These are phyloP conservation scores for Bothrops alternatus DNA, from an alignment of 2,797 vertebrate genomes.

Conservation along the genomic window DNA sequence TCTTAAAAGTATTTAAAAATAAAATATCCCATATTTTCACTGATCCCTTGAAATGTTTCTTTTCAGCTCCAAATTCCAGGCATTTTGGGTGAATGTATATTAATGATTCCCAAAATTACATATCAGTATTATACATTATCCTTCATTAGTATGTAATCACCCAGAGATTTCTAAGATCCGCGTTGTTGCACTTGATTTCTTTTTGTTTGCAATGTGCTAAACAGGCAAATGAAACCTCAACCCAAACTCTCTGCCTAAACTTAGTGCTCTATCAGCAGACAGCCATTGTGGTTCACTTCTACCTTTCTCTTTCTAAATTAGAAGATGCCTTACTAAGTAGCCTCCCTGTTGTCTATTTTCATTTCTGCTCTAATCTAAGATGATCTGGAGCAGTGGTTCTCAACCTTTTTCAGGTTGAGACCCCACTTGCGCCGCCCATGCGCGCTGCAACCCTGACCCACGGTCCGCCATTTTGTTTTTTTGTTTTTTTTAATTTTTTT, in stretches of 20 bases:
- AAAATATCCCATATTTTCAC: background rate
- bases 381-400: too few species aligned
- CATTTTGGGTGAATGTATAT: background rate
- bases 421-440: too few species aligned
- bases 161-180: background rate
- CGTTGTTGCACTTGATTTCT: background rate
- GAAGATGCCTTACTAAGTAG: background rate
- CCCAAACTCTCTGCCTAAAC: background rate
- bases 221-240: background rate
- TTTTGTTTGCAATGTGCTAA: background rate
- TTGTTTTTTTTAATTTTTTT: too few species aligned
- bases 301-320: background rate
- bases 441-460: too few species aligned
- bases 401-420: too few species aligned
- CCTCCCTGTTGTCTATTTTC: background rate
- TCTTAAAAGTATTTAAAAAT: background rate
- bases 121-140: background rate
- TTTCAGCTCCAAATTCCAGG: background rate
- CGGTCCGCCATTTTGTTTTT: too few species aligned
- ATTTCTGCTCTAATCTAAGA: background rate
- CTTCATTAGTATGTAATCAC: conserved; percentile 10
- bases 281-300: background rate
- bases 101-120: background rate
- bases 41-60: background rate
- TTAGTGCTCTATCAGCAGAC: background rate